These are phyloP conservation scores for Zaprionus capensis DNA, from an alignment of 1,140 invertebrate genomes.

Conservation along the genomic window DNA sequence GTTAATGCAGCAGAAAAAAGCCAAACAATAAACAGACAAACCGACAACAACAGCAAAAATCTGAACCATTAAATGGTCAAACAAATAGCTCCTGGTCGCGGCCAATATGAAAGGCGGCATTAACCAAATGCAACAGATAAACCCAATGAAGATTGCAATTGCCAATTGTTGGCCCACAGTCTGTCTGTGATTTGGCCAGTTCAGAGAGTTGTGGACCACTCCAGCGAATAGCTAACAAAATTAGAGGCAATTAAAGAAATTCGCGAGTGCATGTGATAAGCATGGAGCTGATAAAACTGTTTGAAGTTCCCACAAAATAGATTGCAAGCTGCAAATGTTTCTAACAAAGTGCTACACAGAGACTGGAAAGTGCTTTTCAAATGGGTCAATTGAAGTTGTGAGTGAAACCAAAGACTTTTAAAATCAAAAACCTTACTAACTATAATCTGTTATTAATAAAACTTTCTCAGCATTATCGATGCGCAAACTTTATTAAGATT, in stretches of 20 bases:
- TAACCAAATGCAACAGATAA: constrained; percentile 63
- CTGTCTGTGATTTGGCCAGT: constrained; percentile 34
- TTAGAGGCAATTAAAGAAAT: constrained; percentile 77
- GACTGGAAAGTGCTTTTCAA: constrained; percentile 19
- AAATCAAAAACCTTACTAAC: neutral
- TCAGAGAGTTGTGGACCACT: neutral
- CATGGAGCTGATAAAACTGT: constrained; percentile 53
- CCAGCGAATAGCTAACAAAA: constrained; percentile 39
- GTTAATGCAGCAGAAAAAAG: constrained; percentile 8
- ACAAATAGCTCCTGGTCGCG: constrained; percentile 28
- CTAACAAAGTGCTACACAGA: constrained; percentile 9
- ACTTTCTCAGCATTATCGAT: too few species aligned
- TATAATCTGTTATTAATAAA: neutral
- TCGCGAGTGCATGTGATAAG: constrained; percentile 61
- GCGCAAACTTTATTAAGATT: neutral
- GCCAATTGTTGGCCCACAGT: constrained; percentile 53
- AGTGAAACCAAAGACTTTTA: too few species aligned
- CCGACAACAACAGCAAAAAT: neutral
- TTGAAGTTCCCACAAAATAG: constrained; percentile 52
- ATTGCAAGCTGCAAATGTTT: constrained; percentile 14
- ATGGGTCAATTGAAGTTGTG: too few species aligned
- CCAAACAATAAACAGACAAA: neutral
- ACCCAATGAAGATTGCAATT: constrained; percentile 67
- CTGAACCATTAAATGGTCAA: constrained; percentile 17
- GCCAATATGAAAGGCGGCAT: constrained; percentile 57